These are phyloP conservation scores for Xanthorhoe spadicearia DNA, from an alignment of 2,888 invertebrate species.

Conservation along the genomic window DNA sequence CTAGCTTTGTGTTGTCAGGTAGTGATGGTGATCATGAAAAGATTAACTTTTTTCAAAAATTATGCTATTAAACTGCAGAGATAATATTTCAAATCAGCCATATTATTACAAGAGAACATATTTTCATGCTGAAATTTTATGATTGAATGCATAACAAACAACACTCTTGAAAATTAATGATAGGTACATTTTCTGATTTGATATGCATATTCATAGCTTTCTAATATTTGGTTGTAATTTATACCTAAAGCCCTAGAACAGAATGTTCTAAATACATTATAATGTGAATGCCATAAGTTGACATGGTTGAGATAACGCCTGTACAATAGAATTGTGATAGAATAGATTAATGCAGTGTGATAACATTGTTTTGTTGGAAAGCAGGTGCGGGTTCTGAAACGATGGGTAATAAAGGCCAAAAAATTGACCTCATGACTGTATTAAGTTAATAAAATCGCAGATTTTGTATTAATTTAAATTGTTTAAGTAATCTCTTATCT, in stretches of 20 bases:
- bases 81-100: too few relatives aligned
- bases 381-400: background rate
- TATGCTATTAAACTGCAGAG: too few relatives aligned
- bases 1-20: too few relatives aligned
- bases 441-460: background rate
- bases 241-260: slow-evolving; percentile 11
- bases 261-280: slow-evolving; percentile 3
- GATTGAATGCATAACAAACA: too few relatives aligned
- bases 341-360: slow-evolving; percentile 26
- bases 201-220: background rate
- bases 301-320: slow-evolving; percentile 35
- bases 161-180: slow-evolving; percentile 1
- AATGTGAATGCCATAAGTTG: slow-evolving; percentile 18
- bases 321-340: slow-evolving; percentile 37
- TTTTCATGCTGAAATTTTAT: too few relatives aligned
- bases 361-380: slow-evolving; percentile 22
- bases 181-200: background rate
- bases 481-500: too few relatives aligned
- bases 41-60: too few relatives aligned
- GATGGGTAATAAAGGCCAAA: background rate
- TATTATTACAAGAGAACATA: too few relatives aligned
- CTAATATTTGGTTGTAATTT: slow-evolving; percentile 6
- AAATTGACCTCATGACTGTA: background rate
- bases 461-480: too few relatives aligned
- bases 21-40: too few relatives aligned